Base-by-base conservation (phyloP, 2,113 vertebrate genomes). In the Rhombomys opimus region DNA sequence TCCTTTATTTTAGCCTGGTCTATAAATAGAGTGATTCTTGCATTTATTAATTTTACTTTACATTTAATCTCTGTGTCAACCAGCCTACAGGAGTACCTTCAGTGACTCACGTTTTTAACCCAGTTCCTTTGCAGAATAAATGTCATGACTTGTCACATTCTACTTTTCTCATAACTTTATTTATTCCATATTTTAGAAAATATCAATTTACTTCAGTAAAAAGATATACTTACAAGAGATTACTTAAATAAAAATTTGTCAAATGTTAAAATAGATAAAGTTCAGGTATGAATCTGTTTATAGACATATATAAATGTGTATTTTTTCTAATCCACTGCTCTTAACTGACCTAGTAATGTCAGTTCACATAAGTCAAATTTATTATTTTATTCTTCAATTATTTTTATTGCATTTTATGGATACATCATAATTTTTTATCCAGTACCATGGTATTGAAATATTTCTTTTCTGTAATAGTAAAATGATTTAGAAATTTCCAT, bases 11-110 rank as follows among this genome's bases (percentile, higher is more conserved):
- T n/a, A 88, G 20, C 23, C 67, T 9, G 46, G 65, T 81, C 52
- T 12, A 41, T 35, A 89, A 75, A 5, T 65, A 52, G 20, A 72
- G 1, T 85, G 8, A 75, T 75, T 75, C 32, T 52, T 52, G 4
- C 4, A 6, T 27, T 61, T 3, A 35, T 65, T 77, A 41, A 22
- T 72, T 72, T 30, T 35, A 35, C 41, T 50, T 41, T 82, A 50
- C 8, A 20, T 76, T 87, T 70, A 68, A 38, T 50, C 1, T 18
- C 41, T 70, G 27, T 15, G 4, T 52, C 3, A 5, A 6, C 4
- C 7, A 5, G 1, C 4, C n/a, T 70, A 63, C 30, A 9, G 25
- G 57, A n/a, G 1, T 23, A 67, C 0, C 25, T 27, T 0, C 38
- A 32, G 4, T 52, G 22, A 25, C 32, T 61, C 13, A 17, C 3